These are phyloP conservation scores for Hylaeus volcanicus DNA, from an alignment of 1,140 invertebrate species.

Conservation along the genomic window DNA sequence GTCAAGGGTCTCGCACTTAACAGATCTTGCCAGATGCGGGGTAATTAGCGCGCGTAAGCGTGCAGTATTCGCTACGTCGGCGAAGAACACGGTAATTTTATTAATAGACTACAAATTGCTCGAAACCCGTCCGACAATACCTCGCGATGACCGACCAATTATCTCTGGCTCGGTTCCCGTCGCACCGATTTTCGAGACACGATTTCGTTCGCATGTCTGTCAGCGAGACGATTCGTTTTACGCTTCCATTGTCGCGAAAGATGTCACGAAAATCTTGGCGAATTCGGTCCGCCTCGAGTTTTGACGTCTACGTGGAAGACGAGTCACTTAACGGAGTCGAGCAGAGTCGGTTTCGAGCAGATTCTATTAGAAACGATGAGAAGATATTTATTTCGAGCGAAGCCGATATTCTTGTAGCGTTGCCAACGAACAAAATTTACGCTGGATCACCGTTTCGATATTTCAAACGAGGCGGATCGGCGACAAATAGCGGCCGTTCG, in stretches of 20 bases:
- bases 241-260: background rate
- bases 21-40: constrained; percentile 51
- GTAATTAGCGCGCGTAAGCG: constrained; percentile 58
- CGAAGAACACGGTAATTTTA: constrained; percentile 54
- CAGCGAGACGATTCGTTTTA: constrained; percentile 14
- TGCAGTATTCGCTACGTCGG: constrained; percentile 23
- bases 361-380: background rate
- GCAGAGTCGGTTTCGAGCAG: background rate
- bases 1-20: constrained; percentile 3
- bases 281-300: constrained; percentile 1
- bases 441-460: too few relatives aligned
- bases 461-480: too few relatives aligned
- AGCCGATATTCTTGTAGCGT: too few relatives aligned
- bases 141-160: constrained; percentile 59
- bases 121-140: constrained; percentile 49
- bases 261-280: background rate
- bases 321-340: background rate
- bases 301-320: background rate
- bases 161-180: constrained; percentile 32
- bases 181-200: constrained; percentile 27
- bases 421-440: too few relatives aligned
- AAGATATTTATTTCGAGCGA: too few relatives aligned
- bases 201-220: constrained; percentile 21
- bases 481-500: too few relatives aligned
- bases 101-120: constrained; percentile 67